Conservation (phyloP, 30 jellyfish, hydroid and myxozoan genomes). For the Aurelia aurita region DNA sequence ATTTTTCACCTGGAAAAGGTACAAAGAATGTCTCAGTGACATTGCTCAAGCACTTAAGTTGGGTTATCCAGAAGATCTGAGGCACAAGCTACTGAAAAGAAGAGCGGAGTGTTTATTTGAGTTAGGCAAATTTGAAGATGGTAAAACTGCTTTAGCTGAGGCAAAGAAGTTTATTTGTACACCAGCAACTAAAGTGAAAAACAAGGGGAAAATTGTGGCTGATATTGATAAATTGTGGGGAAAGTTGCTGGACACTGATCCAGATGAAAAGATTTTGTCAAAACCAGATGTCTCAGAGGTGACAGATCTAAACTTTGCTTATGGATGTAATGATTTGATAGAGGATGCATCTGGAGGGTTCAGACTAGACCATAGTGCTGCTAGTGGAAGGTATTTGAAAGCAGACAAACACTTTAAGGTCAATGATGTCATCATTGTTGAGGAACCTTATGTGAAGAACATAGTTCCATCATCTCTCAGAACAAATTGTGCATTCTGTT, state of each 20-base stretch:
- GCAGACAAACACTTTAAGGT: constrained; percentile 58
- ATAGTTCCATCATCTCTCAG: constrained; percentile 12
- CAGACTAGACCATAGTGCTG: neutral
- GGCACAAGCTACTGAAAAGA: constrained; percentile 50
- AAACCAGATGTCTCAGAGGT: neutral
- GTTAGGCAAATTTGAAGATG: constrained; percentile 15
- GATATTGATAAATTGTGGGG: constrained; percentile 1
- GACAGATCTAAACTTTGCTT: neutral
- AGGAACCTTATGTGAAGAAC: constrained; percentile 87
- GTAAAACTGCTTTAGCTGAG: constrained; percentile 23
- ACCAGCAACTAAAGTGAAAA: neutral
- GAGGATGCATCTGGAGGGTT: constrained; percentile 28
- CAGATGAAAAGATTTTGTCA: neutral
- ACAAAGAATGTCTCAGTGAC: constrained; percentile 73
- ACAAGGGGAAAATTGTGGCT: constrained; percentile 1
- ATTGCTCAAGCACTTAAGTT: constrained; percentile 59
- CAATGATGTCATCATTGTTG: constrained; percentile 69
- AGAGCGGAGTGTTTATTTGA: constrained; percentile 53
- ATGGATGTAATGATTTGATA: constrained; percentile 10
- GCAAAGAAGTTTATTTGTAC: constrained; percentile 9
- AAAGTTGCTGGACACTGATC: neutral
- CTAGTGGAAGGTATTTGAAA: constrained; percentile 72
- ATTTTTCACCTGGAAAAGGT: constrained; percentile 34
- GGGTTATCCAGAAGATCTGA: constrained; percentile 53
- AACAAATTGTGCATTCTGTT: constrained; percentile 83